Evolutionary conservation across 2,888 invertebrate species (phyloP).

Genomic region (Brenthis ino): DNA sequence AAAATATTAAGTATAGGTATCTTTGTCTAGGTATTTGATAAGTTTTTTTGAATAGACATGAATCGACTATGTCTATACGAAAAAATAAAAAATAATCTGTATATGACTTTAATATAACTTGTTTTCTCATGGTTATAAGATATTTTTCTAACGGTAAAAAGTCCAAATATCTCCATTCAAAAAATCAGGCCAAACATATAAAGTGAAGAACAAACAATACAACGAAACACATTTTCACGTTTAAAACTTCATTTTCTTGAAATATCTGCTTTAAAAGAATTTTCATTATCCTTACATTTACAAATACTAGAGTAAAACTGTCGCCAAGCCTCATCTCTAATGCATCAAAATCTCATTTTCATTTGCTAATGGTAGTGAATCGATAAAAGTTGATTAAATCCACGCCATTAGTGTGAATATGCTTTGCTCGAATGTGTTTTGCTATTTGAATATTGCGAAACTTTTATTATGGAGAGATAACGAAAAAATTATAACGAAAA

Average conservation of each 20-base stretch:
- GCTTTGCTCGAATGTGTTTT: neutral
- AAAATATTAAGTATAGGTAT: too few species aligned
- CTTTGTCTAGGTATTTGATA: too few species aligned
- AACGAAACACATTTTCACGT: too few species aligned
- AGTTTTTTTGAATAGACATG: too few species aligned
- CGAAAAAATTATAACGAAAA: neutral
- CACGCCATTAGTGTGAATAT: conserved; percentile 9
- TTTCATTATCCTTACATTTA: conserved; percentile 19
- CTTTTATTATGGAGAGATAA: conserved; percentile 2
- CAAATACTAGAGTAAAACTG: conserved; percentile 11
- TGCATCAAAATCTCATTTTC: conserved; percentile 28
- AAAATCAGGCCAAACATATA: too few species aligned
- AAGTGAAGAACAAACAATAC: too few species aligned
- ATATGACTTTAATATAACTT: too few species aligned
- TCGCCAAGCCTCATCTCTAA: conserved; percentile 16
- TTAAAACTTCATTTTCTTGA: neutral
- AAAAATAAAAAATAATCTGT: too few species aligned
- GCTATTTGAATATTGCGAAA: conserved; percentile 12
- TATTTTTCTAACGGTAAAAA: too few species aligned
- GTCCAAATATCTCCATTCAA: too few species aligned
- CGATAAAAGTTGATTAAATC: conserved; percentile 26
- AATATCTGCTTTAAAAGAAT: neutral
- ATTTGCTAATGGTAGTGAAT: conserved; percentile 34
- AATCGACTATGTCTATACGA: too few species aligned
- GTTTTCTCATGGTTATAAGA: too few species aligned